Evolutionary conservation across 2,113 vertebrate genomes (phyloP).

Genomic region (Rhea americana): DNA sequence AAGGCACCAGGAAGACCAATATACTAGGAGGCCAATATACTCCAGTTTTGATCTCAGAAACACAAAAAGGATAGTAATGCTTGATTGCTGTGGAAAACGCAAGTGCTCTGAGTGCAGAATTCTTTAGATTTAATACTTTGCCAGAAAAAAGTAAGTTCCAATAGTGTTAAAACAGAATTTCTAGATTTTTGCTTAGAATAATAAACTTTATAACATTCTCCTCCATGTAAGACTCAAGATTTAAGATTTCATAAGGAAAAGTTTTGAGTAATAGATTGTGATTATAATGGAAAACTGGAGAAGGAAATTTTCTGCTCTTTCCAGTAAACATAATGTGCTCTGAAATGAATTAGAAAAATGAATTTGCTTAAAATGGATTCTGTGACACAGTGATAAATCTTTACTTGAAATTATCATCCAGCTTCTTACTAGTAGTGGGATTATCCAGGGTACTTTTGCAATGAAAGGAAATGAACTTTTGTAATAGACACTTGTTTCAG

Average conservation of each 20-base stretch:
- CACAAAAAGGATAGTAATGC: not conserved
- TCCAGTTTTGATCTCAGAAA: not conserved
- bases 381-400: slow-evolving; percentile 24
- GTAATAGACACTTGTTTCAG: not conserved
- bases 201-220: not conserved
- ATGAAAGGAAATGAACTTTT: not conserved
- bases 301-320: not conserved
- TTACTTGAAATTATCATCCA: slow-evolving; percentile 15
- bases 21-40: not conserved
- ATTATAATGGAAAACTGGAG: not conserved
- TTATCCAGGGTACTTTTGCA: not conserved
- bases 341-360: slow-evolving; percentile 13
- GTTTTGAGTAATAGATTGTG: not conserved
- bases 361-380: not conserved
- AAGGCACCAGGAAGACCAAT: not conserved
- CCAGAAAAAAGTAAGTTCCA: not conserved
- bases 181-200: not conserved
- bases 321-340: not conserved
- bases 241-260: not conserved
- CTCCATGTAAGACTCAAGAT: not conserved
- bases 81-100: not conserved
- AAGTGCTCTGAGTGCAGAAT: not conserved
- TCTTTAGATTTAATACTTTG: not conserved
- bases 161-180: not conserved
- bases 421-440: not conserved